Percentiles rank a stretch among this genome's conserved stretches.
Conservation (phyloP, 2,888 invertebrate genomes). For the Deilephila elpenor region DNA sequence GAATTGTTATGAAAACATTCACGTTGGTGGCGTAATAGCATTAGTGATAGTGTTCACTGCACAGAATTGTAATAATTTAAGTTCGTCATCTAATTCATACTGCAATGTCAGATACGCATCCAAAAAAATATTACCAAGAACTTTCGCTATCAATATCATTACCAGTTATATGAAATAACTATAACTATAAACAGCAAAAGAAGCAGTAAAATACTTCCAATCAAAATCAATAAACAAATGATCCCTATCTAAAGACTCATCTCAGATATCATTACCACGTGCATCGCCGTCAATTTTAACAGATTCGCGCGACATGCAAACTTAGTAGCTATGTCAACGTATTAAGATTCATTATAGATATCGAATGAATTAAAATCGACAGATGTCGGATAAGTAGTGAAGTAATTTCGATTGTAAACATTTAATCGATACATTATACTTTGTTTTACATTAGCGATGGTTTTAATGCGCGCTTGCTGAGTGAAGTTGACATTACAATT, state of each 20-base stretch:
- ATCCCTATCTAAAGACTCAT: background rate
- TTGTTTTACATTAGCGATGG: conserved; percentile 22
- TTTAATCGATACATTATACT: conserved; percentile 27
- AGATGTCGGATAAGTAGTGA: conserved; percentile 20
- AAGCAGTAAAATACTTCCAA: background rate
- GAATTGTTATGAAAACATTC: no score
- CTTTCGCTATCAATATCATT: no score
- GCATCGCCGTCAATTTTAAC: background rate
- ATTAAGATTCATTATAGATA: background rate
- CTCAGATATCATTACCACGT: background rate
- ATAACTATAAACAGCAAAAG: no score
- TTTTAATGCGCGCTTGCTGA: conserved; percentile 23
- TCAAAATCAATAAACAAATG: background rate
- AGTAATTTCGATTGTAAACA: conserved; percentile 26
- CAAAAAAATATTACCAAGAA: no score
- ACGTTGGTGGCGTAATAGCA: no score
- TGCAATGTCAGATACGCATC: no score
- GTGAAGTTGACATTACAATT: conserved; percentile 24
- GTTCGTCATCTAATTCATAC: no score
- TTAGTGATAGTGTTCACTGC: no score
- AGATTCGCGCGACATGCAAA: background rate
- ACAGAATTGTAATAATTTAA: no score
- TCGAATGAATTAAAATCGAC: conserved; percentile 20
- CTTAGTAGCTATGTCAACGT: background rate
- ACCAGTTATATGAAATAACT: no score